These are phyloP conservation scores for Bombus superbus DNA, from an alignment of 1,140 invertebrate genomes.

Conservation along the genomic window DNA sequence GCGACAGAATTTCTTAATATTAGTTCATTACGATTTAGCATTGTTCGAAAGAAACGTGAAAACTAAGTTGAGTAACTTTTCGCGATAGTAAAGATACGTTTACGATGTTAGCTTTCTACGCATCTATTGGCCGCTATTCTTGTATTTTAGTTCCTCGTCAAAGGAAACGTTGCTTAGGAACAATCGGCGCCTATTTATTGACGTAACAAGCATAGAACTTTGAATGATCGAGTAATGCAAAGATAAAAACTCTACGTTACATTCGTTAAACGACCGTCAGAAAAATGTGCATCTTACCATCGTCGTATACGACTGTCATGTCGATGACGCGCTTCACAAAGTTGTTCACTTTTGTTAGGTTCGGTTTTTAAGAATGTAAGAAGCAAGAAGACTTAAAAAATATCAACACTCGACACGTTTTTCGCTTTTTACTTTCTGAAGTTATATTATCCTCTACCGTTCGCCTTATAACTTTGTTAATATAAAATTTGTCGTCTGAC, in stretches of 20 bases:
- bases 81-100: neutral
- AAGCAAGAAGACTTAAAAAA: neutral
- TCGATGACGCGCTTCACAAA: neutral
- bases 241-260: neutral
- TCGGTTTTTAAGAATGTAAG: neutral
- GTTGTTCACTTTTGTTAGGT: neutral
- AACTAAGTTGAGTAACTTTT: neutral
- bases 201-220: neutral
- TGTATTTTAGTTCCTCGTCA: neutral
- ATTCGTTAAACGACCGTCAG: neutral
- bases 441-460: no score
- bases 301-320: slow-evolving; percentile 21
- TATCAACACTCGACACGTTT: no score
- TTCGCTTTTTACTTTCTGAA: no score
- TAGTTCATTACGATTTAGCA: neutral
- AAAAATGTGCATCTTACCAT: slow-evolving; percentile 21
- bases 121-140: neutral
- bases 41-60: neutral
- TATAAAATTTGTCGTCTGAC: no score
- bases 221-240: neutral
- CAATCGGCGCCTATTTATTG: slow-evolving; percentile 35
- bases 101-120: neutral
- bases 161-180: neutral
- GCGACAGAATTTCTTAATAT: neutral
- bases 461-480: no score